Percentiles rank a stretch among this genome's conserved stretches.
phyloP scores from a whole-genome alignment of 2,797 vertebrate genomes.

The Leptodactylus fallax region DNA sequence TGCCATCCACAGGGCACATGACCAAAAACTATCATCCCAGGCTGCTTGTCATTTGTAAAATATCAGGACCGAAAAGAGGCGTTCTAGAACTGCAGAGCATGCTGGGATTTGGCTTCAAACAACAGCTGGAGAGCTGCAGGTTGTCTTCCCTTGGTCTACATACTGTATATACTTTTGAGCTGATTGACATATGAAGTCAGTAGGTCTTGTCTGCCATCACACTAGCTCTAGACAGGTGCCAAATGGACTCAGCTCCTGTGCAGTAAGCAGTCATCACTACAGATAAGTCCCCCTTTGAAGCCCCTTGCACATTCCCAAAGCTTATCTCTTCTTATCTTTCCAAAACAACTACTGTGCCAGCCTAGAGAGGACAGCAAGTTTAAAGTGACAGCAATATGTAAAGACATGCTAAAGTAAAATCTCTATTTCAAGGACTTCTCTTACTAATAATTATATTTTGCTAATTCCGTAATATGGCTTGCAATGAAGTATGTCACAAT shows the following conservation, averaged over 20 bases:
- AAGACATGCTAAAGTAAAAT: neutral
- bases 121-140: neutral
- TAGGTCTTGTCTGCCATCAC: constrained; percentile 5
- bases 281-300: constrained; percentile 31
- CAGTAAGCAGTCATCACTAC: neutral
- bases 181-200: constrained; percentile 18
- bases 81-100: neutral
- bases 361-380: neutral
- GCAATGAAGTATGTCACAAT: too few species aligned
- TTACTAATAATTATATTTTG: too few species aligned
- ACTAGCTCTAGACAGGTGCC: neutral
- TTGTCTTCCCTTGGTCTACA: constrained; percentile 6
- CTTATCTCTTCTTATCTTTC: constrained; percentile 44
- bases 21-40: neutral
- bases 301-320: constrained; percentile 6
- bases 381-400: neutral
- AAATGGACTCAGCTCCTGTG: constrained; percentile 13
- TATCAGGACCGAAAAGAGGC: neutral
- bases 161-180: neutral
- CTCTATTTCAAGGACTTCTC: neutral
- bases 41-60: neutral
- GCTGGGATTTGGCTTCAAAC: neutral
- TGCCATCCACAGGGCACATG: constrained; percentile 38
- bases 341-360: constrained; percentile 6
- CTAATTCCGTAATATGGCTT: too few species aligned